Evolutionary conservation across 2,113 vertebrate genomes (phyloP).

Genomic region (Setophaga petechia): DNA sequence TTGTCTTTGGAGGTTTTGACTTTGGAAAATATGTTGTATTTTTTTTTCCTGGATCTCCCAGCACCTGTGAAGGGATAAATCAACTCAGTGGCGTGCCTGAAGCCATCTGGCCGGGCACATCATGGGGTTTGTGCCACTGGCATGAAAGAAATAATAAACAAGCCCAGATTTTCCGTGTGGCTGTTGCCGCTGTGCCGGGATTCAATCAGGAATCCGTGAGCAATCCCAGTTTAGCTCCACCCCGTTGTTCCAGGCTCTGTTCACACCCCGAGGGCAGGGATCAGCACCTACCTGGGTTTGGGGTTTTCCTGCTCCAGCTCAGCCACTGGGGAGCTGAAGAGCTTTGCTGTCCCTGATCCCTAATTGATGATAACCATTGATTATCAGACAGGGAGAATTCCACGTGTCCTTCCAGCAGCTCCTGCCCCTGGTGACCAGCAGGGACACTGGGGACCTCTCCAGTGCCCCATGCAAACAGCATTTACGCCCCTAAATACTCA

Average conservation of each 20-base stretch:
- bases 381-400: neutral
- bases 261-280: neutral
- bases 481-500: neutral
- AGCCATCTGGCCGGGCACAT: neutral
- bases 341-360: neutral
- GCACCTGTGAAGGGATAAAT: neutral
- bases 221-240: neutral
- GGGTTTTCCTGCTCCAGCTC: neutral
- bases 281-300: neutral
- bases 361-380: neutral
- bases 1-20: neutral
- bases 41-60: neutral
- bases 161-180: neutral
- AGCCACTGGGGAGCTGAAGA: neutral
- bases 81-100: neutral
- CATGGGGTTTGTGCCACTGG: neutral
- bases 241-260: neutral
- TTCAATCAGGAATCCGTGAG: neutral
- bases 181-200: fast-evolving
- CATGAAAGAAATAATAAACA: neutral
- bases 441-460: neutral
- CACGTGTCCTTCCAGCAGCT: neutral
- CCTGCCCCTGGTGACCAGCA: neutral
- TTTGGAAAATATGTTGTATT: neutral
- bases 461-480: fast-evolving